Conservation (phyloP, 2,113 vertebrate genomes). For the Vimba vimba region DNA sequence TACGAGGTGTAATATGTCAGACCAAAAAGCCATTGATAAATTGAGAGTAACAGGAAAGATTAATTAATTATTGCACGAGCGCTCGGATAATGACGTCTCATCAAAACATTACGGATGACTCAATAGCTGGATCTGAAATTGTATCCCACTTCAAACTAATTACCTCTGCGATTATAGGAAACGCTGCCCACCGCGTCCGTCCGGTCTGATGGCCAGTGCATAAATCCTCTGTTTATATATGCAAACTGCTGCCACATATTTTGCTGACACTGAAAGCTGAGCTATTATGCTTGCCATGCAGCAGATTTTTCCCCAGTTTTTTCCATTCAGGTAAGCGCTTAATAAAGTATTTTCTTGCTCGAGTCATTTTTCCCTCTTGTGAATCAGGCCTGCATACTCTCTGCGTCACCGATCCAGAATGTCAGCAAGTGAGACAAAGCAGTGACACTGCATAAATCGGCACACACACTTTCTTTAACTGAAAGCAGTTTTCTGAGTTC, state of each 20-base stretch:
- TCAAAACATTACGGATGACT: constrained; percentile 74
- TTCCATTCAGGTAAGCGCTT: not conserved
- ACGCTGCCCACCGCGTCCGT: constrained; percentile 57
- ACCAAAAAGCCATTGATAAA: constrained; percentile 63
- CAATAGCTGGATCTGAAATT: constrained; percentile 62
- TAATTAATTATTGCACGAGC: constrained; percentile 72
- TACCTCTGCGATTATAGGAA: constrained; percentile 61
- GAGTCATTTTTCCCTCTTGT: not conserved
- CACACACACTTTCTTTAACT: not conserved
- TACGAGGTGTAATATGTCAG: constrained; percentile 64
- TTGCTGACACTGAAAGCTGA: constrained; percentile 7
- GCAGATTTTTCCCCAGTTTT: not conserved
- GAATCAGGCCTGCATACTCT: not conserved
- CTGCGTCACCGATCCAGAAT: not conserved
- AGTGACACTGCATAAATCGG: not conserved
- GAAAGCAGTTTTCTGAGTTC: not conserved
- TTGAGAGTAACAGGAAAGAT: constrained; percentile 56
- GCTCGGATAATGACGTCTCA: constrained; percentile 62
- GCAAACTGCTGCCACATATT: not conserved
- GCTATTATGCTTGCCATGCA: constrained; percentile 9
- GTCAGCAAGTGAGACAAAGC: constrained; percentile 5
- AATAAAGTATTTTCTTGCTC: not conserved
- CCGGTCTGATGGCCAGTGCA: constrained; percentile 55
- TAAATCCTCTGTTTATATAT: constrained; percentile 49
- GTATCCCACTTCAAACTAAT: constrained; percentile 58